A percentile compares a stretch with the other conserved stretches of the same genome.
These are phyloP conservation scores for Suncus etruscus DNA, from an alignment of 2,113 vertebrate species.

Conservation along the genomic window DNA sequence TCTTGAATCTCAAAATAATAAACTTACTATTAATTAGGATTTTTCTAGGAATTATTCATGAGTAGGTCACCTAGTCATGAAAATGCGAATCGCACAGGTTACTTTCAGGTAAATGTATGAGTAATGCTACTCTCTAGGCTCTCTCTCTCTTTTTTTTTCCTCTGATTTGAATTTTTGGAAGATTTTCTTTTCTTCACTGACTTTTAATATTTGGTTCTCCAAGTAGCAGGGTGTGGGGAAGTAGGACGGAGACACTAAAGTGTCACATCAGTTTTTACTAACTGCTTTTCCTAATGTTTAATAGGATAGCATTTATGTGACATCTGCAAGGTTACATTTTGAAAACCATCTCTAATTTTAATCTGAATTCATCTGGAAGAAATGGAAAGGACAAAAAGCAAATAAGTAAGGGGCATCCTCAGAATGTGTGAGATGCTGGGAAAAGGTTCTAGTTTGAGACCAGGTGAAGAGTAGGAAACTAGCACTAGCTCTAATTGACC, in stretches of 20 bases:
- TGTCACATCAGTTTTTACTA: constrained; percentile 11
- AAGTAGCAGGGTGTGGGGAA: neutral
- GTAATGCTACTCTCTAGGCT: neutral
- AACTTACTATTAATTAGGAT: neutral
- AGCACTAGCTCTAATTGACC: neutral
- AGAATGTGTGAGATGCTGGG: neutral
- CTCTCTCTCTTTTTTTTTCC: neutral
- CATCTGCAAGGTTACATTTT: constrained; percentile 38
- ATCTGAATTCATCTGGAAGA: constrained; percentile 17
- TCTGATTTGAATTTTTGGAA: neutral
- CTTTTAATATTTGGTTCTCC: neutral
- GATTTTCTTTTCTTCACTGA: neutral
- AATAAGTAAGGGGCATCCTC: neutral
- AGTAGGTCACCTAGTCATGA: neutral
- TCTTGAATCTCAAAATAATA: constrained; percentile 32
- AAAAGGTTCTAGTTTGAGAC: neutral
- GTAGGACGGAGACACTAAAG: neutral
- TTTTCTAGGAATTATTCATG: neutral
- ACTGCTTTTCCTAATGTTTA: neutral
- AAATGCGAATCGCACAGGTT: constrained; percentile 27
- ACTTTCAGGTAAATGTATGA: constrained; percentile 24
- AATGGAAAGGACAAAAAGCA: constrained; percentile 18
- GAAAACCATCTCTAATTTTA: constrained; percentile 16
- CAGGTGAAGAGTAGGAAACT: neutral
- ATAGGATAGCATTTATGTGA: neutral